These are phyloP conservation scores for Sylvicapra grimmia DNA, from an alignment of 2,113 vertebrate genomes.

Conservation along the genomic window DNA sequence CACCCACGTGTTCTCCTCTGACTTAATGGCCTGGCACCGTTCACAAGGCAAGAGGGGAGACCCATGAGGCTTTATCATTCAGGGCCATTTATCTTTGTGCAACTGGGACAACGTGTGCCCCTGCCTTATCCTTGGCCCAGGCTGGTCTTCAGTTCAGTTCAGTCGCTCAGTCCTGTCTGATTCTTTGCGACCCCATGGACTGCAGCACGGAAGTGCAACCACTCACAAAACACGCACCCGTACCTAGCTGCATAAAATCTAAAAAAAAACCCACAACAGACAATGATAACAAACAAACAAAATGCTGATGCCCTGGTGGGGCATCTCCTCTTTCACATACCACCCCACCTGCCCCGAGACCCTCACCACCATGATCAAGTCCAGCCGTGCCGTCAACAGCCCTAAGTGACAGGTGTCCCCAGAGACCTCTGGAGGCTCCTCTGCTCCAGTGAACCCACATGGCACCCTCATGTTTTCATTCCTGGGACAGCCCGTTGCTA, in stretches of 20 bases:
- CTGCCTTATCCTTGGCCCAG: not conserved
- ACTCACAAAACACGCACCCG: not conserved
- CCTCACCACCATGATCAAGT: not conserved
- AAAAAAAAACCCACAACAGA: not conserved
- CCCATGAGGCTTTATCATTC: not conserved
- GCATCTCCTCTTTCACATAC: not conserved
- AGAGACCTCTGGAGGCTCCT: not conserved
- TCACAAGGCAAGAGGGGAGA: not conserved
- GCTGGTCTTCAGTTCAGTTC: not conserved
- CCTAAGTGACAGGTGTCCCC: not conserved
- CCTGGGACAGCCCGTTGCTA: not conserved
- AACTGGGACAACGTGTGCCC: not conserved
- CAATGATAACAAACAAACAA: not conserved
- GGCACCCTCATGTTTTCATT: not conserved
- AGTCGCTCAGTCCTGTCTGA: not conserved
- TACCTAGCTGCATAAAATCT: not conserved
- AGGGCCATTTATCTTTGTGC: not conserved
- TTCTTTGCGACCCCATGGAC: not conserved
- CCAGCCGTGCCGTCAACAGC: not conserved
- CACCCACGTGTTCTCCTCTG: not conserved
- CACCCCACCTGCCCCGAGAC: not conserved
- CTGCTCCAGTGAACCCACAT: not conserved
- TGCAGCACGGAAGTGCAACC: not conserved
- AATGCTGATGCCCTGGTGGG: not conserved
- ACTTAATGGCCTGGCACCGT: not conserved